A percentile compares a stretch with the other conserved stretches of the same genome.
Conservation (phyloP, 2,888 invertebrate species). For the Agapostemon virescens region DNA sequence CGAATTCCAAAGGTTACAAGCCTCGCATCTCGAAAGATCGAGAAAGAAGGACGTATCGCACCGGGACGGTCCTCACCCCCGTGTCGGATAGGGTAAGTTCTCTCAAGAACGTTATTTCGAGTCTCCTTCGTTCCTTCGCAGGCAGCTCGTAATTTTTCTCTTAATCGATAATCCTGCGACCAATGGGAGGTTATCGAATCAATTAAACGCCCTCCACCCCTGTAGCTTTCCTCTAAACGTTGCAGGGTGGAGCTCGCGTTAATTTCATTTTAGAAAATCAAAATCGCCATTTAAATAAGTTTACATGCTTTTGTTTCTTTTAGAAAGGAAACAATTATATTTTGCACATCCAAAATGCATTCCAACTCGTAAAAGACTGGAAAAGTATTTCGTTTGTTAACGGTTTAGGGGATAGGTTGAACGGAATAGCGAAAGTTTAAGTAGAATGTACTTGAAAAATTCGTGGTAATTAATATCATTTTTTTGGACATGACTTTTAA, state of each 20-base stretch:
- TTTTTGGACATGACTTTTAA: too few species aligned
- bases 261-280: background rate
- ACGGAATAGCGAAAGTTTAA: background rate
- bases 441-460: too few species aligned
- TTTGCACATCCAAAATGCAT: too few species aligned
- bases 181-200: background rate
- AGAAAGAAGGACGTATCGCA: background rate
- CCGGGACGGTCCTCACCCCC: background rate
- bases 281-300: background rate
- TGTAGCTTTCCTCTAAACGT: background rate
- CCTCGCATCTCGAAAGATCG: constrained; percentile 8
- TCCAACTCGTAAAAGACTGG: background rate
- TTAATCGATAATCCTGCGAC: background rate
- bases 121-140: background rate
- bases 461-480: too few species aligned
- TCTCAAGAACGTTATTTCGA: too few species aligned
- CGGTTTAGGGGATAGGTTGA: background rate
- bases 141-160: background rate
- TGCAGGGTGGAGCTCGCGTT: too few species aligned
- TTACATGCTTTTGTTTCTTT: too few species aligned
- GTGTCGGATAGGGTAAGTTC: constrained; percentile 8
- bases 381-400: background rate
- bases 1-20: constrained; percentile 29
- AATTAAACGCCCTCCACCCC: too few species aligned
- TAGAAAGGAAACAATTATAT: too few species aligned